Evolutionary conservation across 2,113 vertebrate species (phyloP), one percentile per base, ranked within the genome.

Genomic region (Turnix velox): DNA sequence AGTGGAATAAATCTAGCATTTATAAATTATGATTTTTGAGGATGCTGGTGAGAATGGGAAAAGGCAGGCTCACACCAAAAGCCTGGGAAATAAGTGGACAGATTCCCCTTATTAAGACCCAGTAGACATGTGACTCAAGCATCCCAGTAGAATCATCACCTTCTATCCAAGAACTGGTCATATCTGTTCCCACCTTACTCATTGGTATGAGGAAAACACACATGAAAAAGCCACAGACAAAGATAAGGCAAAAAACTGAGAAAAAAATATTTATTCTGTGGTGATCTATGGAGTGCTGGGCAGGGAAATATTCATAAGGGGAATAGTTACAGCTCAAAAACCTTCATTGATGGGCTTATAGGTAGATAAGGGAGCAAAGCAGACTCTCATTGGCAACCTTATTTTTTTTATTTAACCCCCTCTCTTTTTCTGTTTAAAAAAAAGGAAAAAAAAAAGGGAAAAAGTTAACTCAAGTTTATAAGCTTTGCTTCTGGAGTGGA

Each of bases 391-490:
- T 0, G 6, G 30, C 11, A 73, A 16, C 22, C 30, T 35, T 45
- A 14, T 23, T 17, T n/a, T 4, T 12, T n/a, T 20, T 17, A 2
- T 8, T 14, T 20, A 12, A 19, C 22, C 14, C 31, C 7, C 28
- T 10, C 51, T 25, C 25, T 7, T 14, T 15, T 23, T 35, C 39
- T 57, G 5, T 68, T 72, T 74, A 42, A 3, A n/a, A n/a, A n/a
- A n/a, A n/a, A n/a, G n/a, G n/a, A n/a, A n/a, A n/a, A n/a, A n/a
- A n/a, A n/a, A n/a, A 7, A 19, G 23, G 63, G 28, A 40, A n/a
- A 87, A 92, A 95, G 78, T 94, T 72, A 78, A 49, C 13, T 7
- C 37, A 87, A 93, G 88, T 94, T 91, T 89, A 61, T 66, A 88
- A 91, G 87, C 58, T 58, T 1, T 31, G 61, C 90, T 77, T 83